A percentile compares a stretch with the other conserved stretches of the same genome.
These are phyloP conservation scores for Disparrhopalites patrizii DNA, from an alignment of 2,888 invertebrate species.

Conservation along the genomic window DNA sequence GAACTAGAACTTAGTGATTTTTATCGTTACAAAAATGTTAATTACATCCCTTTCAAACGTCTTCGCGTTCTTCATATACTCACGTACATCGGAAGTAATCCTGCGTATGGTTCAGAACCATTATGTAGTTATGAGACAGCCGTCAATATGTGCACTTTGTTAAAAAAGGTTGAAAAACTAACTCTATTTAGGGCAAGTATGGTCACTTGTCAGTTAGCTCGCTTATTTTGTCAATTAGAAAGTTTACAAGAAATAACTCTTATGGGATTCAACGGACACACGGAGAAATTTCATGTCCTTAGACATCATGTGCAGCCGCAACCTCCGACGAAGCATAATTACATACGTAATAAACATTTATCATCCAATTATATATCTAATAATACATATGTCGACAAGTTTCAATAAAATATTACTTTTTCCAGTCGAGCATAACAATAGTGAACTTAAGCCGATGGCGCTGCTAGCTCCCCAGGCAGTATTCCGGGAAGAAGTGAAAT, in stretches of 20 bases:
- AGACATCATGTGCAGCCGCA: neutral
- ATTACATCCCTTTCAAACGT: neutral
- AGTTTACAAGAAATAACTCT: conserved; percentile 9
- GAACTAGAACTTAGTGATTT: conserved; percentile 5
- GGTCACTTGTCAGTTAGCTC: conserved; percentile 8
- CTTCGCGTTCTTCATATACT: neutral
- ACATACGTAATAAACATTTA: too few species aligned
- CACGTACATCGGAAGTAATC: conserved; percentile 9
- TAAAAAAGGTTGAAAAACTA: neutral
- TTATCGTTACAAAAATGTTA: neutral
- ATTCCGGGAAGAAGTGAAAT: too few species aligned
- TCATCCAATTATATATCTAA: too few species aligned
- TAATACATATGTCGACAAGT: too few species aligned
- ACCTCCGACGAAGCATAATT: neutral
- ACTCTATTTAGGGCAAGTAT: conserved; percentile 11
- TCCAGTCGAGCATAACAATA: too few species aligned
- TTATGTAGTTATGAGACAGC: conserved; percentile 3
- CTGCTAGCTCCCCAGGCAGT: too few species aligned
- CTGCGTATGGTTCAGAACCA: neutral
- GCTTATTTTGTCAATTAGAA: neutral
- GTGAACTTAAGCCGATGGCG: too few species aligned
- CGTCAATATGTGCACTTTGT: neutral
- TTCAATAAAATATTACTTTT: too few species aligned
- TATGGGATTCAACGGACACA: conserved; percentile 6
- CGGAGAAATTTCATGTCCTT: neutral